Evolutionary conservation across 2,797 vertebrate species (phyloP).

Genomic region (Etheostoma nigrum): DNA sequence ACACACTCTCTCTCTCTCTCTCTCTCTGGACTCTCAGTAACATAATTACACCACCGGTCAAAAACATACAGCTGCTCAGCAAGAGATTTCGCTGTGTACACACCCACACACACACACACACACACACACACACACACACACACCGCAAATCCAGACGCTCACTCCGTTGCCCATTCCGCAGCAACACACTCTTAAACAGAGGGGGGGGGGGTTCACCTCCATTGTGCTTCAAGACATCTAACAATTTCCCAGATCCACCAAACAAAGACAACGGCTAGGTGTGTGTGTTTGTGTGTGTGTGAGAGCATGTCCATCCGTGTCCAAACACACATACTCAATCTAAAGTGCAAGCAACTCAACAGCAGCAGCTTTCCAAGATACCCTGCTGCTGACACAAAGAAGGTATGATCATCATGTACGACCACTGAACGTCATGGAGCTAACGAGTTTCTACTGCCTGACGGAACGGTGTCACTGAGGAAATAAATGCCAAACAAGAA

Average conservation of each 20-base stretch:
- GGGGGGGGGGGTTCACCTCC: constrained; percentile 6
- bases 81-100: background rate
- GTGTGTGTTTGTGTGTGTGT: background rate
- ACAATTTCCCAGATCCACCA: constrained; percentile 38
- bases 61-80: constrained; percentile 63
- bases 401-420: background rate
- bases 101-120: constrained; percentile 19
- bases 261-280: constrained; percentile 30
- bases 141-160: background rate
- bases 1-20: constrained; percentile 15
- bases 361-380: background rate
- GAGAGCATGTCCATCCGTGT: too few relatives aligned
- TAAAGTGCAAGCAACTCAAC: background rate
- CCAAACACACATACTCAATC: background rate
- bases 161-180: background rate
- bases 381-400: constrained; percentile 7
- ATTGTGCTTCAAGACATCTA: constrained; percentile 49
- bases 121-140: constrained; percentile 26
- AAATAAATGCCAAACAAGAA: background rate
- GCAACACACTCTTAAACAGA: constrained; percentile 20
- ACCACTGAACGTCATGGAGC: background rate
- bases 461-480: background rate
- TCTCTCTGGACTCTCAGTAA: constrained; percentile 45
- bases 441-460: background rate
- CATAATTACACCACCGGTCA: constrained; percentile 62